Percentiles rank a stretch among this genome's conserved stretches.
Evolutionary conservation across 2,888 invertebrate genomes (phyloP).

Genomic region (Cephonodes hylas): DNA sequence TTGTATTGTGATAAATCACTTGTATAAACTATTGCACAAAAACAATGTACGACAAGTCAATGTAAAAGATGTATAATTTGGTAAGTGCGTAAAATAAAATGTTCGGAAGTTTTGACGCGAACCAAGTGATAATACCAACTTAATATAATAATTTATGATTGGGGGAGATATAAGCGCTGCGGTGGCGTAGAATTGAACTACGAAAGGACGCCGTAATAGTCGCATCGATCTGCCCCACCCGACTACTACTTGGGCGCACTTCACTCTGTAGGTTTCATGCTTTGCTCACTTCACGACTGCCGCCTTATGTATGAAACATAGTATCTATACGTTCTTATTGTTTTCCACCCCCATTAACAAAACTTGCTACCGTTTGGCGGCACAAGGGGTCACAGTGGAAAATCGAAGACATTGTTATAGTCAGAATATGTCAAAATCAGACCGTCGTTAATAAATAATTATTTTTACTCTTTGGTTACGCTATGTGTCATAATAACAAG

Average conservation of each 20-base stretch:
- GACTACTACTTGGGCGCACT: constrained; percentile 56
- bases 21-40: not conserved
- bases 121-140: not conserved
- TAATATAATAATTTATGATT: constrained; percentile 11
- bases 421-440: constrained; percentile 40
- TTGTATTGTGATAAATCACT: not conserved
- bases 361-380: constrained; percentile 57
- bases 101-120: not conserved
- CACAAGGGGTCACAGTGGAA: constrained; percentile 55
- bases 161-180: constrained; percentile 33
- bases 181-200: constrained; percentile 42
- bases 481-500: constrained; percentile 28
- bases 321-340: constrained; percentile 70
- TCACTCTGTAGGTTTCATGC: constrained; percentile 51
- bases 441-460: constrained; percentile 22
- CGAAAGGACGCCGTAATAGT: constrained; percentile 40
- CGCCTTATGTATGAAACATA: constrained; percentile 69
- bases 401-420: constrained; percentile 34
- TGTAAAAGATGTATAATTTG: not conserved
- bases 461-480: not conserved
- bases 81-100: not conserved
- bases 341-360: constrained; percentile 69
- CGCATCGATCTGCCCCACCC: constrained; percentile 69
- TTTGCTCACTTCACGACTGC: constrained; percentile 67
- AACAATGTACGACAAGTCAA: not conserved